Base-by-base conservation (phyloP, 1,140 invertebrate species). In the Anastatus disparis region DNA sequence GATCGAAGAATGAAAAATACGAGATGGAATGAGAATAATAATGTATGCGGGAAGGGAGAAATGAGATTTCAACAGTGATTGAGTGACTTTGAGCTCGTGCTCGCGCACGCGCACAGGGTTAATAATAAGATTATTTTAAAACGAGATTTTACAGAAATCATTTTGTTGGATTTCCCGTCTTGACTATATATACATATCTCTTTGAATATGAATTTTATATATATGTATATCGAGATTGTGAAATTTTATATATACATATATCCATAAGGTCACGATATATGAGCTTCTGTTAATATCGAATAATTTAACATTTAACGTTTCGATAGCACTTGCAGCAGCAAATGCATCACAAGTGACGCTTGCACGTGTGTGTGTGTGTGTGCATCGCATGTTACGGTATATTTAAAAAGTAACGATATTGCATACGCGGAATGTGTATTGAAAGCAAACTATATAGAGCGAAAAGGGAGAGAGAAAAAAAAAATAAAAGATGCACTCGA, bases 361-460 rank as follows among this genome's bases (percentile, higher is more conserved):
- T n/a, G 31, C 10, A 35, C 31, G 15, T 17, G 42, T 44, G 42
- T 17, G n/a, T 9, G 12, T 15, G 42, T 6, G n/a, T 44, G n/a
- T n/a, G n/a, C n/a, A n/a, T n/a, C n/a, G n/a, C n/a, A n/a, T n/a
- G n/a, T n/a, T n/a, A n/a, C n/a, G n/a, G n/a, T n/a, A n/a, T 17
- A 31, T 31, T 17, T 6, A 31, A 29, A 48, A 63, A 24, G 46
- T 63, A 50, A 50, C 61, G 61, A 26, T 64, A 64, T 64, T 64
- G 46, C 27, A 24, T 40, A 56, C 12, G n/a, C 2, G 20, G 2
- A 1, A 15, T 38, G 2, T 26, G 17, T 50, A 40, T 12, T 12
- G 10, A 24, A 31, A 15, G 13, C n/a, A 9, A 3, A 35, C 6
- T 38, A n/a, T 9, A 56, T 38, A 40, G 53, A 56, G 58, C 13